Evolutionary conservation across 2,888 invertebrate genomes (phyloP), one percentile per base, ranked within the genome.

Genomic region (Drosophila paranaensis): DNA sequence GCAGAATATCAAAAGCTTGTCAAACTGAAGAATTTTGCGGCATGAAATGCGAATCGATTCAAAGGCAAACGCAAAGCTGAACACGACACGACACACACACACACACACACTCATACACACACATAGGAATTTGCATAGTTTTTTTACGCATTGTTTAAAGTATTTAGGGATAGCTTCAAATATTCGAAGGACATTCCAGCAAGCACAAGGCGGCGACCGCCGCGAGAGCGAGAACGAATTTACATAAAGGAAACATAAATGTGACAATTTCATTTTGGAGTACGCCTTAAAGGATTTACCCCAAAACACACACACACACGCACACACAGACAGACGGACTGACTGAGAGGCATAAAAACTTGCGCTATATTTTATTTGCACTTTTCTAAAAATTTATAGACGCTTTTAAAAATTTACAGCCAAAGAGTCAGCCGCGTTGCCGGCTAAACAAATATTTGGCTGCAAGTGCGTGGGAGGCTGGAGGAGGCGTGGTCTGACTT

Each of bases 241-340:
- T 88, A 74, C 88, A 88, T 86, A 88, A 86, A 83, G 82, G 76
- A 82, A 79, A 86, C 86, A 86, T 86, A 86, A 86, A 86, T 86
- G 88, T 82, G 86, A 86, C 85, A 86, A 86, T 86, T 86, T 74
- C 76, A 80, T 78, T 76, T 74, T 72, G 74, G 78, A 71, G 71
- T 65, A 76, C 73, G 83, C 88, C 78, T 83, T 87, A 86, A 88
- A 88, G 84, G 88, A 86, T 88, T 86, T 81, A 67, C 55, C 69
- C 60, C 55, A 50, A 73, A 60, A 39, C 25, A 39, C 27, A 53
- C 40, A 45, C 43, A 53, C n/a, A 54, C 13, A 39, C 13, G 13
- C 20, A 61, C 16, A 50, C 20, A 53, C 33, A 45, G 16, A 37
- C 2, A 61, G 2, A 20, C 20, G 1, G 20, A 20, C n/a, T 30